Evolutionary conservation across 2,113 vertebrate genomes (phyloP), one percentile per base, ranked within the genome.

Genomic region (Talpa occidentalis): DNA sequence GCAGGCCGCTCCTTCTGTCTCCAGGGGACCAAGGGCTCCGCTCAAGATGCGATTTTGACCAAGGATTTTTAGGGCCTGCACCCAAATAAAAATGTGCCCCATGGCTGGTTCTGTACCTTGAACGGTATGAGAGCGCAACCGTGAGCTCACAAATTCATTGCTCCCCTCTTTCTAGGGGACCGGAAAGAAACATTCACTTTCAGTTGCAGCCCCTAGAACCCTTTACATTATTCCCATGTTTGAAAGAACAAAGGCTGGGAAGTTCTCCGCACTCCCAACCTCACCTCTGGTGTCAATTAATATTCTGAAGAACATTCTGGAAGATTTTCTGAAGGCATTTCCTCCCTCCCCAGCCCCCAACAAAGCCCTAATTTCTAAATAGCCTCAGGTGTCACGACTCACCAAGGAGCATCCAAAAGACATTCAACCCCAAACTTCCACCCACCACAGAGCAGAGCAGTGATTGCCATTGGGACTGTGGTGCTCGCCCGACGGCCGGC

Each of bases 321-420:
- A 94, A 96, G 76, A 37, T 42, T 67, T 92, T 74, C 80, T 70
- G 92, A 40, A 88, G 67, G 49, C 26, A 69, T 49, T 22, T 64
- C 11, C 54, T 32, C 66, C 9, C 32, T 10, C 49, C 6, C n/a
- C 28, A 28, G 30, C 4, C 42, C 52, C 1, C 3, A 77, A 74
- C 30, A 77, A 86, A 88, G 69, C 21, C 49, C 3, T 10, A 2
- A 40, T 66, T 76, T 95, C 62, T 78, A 12, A 95, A 79, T 21
- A 77, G 30, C 21, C 37, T 28, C 44, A 66, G 49, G n/a, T 77
- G 35, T 84, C 42, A 28, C 64, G 88, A 70, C 79, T 89, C 28
- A 21, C 40, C 26, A 82, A 37, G 74, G 47, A 69, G 44, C 54
- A 76, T 54, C 56, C 28, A 10, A 14, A 85, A 88, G 35, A 40